Conservation (phyloP, 2,797 vertebrate species). For the Clarias laeviceps region DNA sequence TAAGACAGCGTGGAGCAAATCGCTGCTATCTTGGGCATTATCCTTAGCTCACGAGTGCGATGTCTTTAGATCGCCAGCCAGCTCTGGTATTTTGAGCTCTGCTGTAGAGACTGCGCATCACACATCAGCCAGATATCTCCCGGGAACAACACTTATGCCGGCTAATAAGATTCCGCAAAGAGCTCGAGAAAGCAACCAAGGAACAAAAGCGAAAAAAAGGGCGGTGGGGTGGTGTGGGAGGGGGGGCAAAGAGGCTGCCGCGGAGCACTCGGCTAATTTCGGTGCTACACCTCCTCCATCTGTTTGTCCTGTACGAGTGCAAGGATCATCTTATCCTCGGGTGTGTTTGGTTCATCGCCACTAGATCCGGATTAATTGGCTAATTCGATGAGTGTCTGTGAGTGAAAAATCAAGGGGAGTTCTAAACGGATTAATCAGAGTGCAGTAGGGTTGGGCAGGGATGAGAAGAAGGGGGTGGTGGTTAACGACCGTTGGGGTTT, state of each 20-base stretch:
- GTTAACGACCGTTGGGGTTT: conserved; percentile 72
- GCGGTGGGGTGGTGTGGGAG: background rate
- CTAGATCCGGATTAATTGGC: conserved; percentile 81
- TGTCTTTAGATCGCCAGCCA: conserved; percentile 27
- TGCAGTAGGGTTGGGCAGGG: conserved; percentile 72
- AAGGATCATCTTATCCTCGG: conserved; percentile 71
- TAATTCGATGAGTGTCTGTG: conserved; percentile 75
- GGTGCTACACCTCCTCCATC: conserved; percentile 38
- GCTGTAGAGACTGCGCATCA: conserved; percentile 59
- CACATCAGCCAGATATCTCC: conserved; percentile 66
- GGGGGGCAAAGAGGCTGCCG: conserved; percentile 62
- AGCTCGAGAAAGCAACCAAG: conserved; percentile 57
- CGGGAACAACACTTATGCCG: conserved; percentile 65
- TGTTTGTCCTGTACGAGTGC: conserved; percentile 20
- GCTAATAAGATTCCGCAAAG: conserved; percentile 73
- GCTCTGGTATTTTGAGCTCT: conserved; percentile 36
- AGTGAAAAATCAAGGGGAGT: conserved; percentile 66
- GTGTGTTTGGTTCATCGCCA: conserved; percentile 69
- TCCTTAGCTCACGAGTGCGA: background rate
- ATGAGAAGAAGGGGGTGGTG: background rate
- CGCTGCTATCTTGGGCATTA: conserved; percentile 31
- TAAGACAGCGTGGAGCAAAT: conserved; percentile 1
- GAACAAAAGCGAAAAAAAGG: conserved; percentile 27
- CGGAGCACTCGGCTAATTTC: conserved; percentile 46
- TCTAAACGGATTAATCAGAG: conserved; percentile 82